Conservation (phyloP, 2,113 vertebrate genomes). For the Todiramphus chloris region DNA sequence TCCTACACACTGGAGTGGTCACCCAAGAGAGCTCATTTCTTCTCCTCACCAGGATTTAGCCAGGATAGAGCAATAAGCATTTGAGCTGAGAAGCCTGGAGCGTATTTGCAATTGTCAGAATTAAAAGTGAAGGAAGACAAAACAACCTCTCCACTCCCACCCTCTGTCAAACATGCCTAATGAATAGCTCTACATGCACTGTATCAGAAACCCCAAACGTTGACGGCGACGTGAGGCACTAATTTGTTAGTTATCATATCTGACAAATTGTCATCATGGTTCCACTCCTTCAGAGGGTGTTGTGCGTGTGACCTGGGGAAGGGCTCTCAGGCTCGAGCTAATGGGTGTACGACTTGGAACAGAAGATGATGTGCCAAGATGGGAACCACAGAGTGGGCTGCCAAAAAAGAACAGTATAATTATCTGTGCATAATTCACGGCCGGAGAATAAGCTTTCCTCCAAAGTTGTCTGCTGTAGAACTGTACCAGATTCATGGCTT, state of each 20-base stretch:
- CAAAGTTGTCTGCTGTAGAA: constrained; percentile 63
- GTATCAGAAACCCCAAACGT: constrained; percentile 63
- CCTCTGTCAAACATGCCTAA: constrained; percentile 66
- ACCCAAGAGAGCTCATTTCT: constrained; percentile 73
- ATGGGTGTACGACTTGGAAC: constrained; percentile 61
- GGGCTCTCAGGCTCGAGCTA: constrained; percentile 62
- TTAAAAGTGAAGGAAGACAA: constrained; percentile 69
- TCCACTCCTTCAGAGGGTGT: constrained; percentile 60
- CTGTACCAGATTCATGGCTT: constrained; percentile 66
- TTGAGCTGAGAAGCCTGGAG: constrained; percentile 63
- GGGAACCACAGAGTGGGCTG: constrained; percentile 69
- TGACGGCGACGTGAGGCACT: constrained; percentile 34
- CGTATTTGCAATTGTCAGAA: constrained; percentile 69
- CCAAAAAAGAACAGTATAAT: constrained; percentile 72
- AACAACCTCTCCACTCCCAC: constrained; percentile 68
- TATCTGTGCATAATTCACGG: constrained; percentile 71
- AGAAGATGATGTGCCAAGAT: constrained; percentile 65
- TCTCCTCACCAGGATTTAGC: constrained; percentile 57
- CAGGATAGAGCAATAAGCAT: constrained; percentile 5
- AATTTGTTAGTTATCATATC: constrained; percentile 67
- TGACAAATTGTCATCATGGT: constrained; percentile 69
- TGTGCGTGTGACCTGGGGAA: constrained; percentile 56
- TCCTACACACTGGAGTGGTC: constrained; percentile 67
- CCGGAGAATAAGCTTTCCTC: constrained; percentile 64
- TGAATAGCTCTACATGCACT: constrained; percentile 53